Conservation (phyloP, 2,113 vertebrate genomes). For the Tetrax tetrax region DNA sequence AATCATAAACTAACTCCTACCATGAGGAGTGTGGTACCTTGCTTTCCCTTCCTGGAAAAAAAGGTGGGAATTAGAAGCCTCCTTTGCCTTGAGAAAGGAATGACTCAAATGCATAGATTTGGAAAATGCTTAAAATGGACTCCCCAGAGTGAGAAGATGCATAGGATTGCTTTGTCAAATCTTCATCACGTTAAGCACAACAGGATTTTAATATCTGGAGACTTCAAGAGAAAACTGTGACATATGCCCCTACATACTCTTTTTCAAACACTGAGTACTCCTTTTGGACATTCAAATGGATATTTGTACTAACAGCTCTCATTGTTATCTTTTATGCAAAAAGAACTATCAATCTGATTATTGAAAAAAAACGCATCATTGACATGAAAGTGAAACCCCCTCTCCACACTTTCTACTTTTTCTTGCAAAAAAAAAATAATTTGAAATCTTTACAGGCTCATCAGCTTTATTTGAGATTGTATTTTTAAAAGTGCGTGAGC, state of each 20-base stretch:
- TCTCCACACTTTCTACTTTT: neutral
- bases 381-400: neutral
- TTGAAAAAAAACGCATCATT: neutral
- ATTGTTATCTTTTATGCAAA: neutral
- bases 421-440: neutral
- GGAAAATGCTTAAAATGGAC: neutral
- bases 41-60: neutral
- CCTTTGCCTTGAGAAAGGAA: neutral
- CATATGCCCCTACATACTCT: neutral
- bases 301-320: neutral
- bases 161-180: neutral
- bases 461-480: neutral
- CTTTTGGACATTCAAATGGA: neutral
- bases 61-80: neutral
- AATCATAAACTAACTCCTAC: neutral
- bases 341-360: neutral
- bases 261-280: neutral
- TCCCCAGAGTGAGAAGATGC: neutral
- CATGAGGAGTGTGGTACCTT: neutral
- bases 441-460: neutral
- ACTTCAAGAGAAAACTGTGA: neutral
- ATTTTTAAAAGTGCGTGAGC: neutral
- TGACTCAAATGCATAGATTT: neutral
- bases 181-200: neutral
- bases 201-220: neutral